Base-by-base conservation (phyloP, 2,113 vertebrate genomes). In the Hypocryptadius cinnamomeus region DNA sequence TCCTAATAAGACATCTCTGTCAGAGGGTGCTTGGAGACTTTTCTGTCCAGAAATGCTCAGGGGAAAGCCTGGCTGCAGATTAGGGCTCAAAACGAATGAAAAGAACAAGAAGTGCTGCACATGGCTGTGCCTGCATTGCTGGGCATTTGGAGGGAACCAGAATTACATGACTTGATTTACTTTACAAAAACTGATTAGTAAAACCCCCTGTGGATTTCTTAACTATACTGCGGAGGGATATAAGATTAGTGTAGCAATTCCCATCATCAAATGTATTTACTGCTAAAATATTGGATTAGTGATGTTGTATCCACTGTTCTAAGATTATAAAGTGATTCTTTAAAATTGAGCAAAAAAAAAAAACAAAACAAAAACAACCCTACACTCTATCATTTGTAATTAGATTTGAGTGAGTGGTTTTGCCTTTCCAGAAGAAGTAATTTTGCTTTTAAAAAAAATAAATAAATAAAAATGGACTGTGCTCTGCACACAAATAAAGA, bases 221-320 rank as follows among this genome's bases (percentile, higher is more conserved):
- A 97, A 96, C 71, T 92, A 63, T 92, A 92, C 93, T 76, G 47
- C 92, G 68, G 92, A 94, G 93, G 96, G 85, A 95, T 97, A 96
- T 85, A 94, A 96, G 95, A 96, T 96, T 96, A 97, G 81, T 85
- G 85, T 37, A 96, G 92, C 93, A 97, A 97, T 97, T 97, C 87
- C 94, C 93, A 96, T 96, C 91, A 95, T 96, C 94, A 97, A 96
- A 97, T 44, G 80, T 97, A 96, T 97, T 97, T 97, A 89, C 92
- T 93, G 89, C 95, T 96, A 97, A 97, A 97, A 96, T 97, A 97
- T 95, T 94, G 83, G 96, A 96, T 97, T 95, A 95, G 93, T 86
- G 89, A 97, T 97, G 95, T 96, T 97, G 86, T 96, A 97, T 97
- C 76, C 87, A 95, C 76, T 97, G 92, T 97, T 96, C 89, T 63